Conservation (phyloP, 2,888 invertebrate genomes). For the Phoronis australis region DNA sequence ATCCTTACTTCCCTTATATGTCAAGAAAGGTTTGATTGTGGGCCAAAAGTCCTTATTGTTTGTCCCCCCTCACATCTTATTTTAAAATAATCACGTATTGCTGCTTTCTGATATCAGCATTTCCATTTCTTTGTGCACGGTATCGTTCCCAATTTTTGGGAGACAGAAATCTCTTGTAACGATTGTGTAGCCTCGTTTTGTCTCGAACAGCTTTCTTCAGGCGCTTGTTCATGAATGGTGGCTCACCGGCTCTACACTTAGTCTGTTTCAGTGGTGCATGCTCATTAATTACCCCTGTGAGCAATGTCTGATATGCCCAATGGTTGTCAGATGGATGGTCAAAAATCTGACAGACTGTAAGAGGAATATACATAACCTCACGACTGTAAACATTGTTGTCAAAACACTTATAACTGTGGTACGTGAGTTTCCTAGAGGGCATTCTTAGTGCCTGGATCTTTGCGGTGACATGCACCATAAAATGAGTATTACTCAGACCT, state of each 20-base stretch:
- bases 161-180: background rate
- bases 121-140: background rate
- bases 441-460: background rate
- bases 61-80: background rate
- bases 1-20: background rate
- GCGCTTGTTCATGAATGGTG: background rate
- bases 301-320: background rate
- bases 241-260: background rate
- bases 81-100: no score
- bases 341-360: background rate
- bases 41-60: background rate
- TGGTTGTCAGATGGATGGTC: background rate
- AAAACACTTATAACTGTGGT: background rate
- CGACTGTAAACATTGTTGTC: background rate
- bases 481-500: background rate
- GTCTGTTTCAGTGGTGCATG: background rate
- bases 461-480: background rate
- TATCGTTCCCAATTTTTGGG: background rate
- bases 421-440: background rate
- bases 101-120: background rate
- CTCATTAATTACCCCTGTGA: background rate
- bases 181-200: background rate
- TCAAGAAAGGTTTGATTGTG: slow-evolving; percentile 1
- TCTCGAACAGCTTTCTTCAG: background rate
- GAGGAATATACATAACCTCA: background rate